phyloP scores from a whole-genome alignment of 2,113 vertebrate species.

The Canis aureus region DNA sequence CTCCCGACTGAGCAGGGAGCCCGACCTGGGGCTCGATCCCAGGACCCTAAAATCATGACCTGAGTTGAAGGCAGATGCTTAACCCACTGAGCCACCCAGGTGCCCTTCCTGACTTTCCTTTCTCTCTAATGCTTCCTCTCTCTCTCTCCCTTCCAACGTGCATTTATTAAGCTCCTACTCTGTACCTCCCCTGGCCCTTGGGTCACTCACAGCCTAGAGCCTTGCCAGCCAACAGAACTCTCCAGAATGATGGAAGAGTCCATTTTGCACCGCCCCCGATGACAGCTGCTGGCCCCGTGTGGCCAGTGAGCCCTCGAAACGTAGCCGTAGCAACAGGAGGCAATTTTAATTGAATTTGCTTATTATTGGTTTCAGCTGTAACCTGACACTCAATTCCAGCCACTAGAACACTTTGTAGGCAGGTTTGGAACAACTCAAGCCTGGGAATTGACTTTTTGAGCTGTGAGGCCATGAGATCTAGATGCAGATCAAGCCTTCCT shows the following conservation, averaged over 20 bases:
- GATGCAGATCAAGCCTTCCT: not conserved
- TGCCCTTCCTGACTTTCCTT: not conserved
- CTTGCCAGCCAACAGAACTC: too few species aligned
- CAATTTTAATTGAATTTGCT: not conserved
- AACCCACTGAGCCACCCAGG: too few species aligned
- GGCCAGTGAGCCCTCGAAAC: not conserved
- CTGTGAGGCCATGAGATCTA: not conserved
- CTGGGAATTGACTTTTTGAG: not conserved
- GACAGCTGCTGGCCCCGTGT: fast-evolving
- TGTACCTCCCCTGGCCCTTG: not conserved
- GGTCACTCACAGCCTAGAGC: not conserved
- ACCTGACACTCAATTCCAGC: not conserved
- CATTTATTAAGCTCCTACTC: not conserved
- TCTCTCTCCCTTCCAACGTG: not conserved
- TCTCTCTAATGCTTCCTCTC: not conserved
- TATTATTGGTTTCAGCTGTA: not conserved
- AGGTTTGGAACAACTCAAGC: not conserved
- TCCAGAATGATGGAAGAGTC: fast-evolving
- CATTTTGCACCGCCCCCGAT: fast-evolving
- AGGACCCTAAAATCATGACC: too few species aligned
- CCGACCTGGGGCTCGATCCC: too few species aligned
- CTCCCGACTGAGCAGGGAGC: too few species aligned
- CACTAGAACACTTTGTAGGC: not conserved
- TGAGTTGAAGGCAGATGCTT: too few species aligned
- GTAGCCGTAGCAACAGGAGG: fast-evolving